Evolutionary conservation across 1,140 invertebrate genomes (phyloP), one percentile per base, ranked within the genome.

Genomic region (Rhagoletis zephyria): DNA sequence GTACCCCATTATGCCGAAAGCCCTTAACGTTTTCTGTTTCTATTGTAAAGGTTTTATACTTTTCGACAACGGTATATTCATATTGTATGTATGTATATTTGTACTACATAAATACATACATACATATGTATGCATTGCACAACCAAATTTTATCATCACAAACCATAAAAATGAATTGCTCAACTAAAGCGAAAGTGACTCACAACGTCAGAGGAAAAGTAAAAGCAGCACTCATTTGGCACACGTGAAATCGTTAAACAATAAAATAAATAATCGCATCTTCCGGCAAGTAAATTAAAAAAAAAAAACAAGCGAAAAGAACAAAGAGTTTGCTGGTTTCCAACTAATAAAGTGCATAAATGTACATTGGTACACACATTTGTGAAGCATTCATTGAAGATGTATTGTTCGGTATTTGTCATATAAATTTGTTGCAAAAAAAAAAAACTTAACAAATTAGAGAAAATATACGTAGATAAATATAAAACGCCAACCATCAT

Each of bases 161-260:
- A n/a, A 63, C 61, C 61, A 63, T n/a, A 9, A 40, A 67, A 42
- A 48, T n/a, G 5, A 4, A 86, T 86, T 86, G 85, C 56, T 30
- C 45, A 86, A 59, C 60, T 59, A 63, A 85, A 85, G 85, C 59
- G 59, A 86, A 63, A 86, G 63, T 63, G 63, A 86, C 9, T 65
- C 59, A 86, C 85, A 64, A 14, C 85, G 63, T 45, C 85, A 81
- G 48, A 81, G 74, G 45, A 81, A 81, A 51, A 30, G 74, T 81
- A 81, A 81, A 81, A 59, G 45, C 48, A 77, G 5, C 16, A 67
- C 30, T 56, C n/a, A 81, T 81, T 81, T 81, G 14, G 74, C 74
- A 19, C 74, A 81, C 74, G 74, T 81, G 74, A 81, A 30, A 42
- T 4, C 85, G n/a, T 61, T 65, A 61, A 48, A 65, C n/a, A 61